Base-by-base conservation (phyloP, 2,113 vertebrate species). In the Daphoenositta chrysoptera region DNA sequence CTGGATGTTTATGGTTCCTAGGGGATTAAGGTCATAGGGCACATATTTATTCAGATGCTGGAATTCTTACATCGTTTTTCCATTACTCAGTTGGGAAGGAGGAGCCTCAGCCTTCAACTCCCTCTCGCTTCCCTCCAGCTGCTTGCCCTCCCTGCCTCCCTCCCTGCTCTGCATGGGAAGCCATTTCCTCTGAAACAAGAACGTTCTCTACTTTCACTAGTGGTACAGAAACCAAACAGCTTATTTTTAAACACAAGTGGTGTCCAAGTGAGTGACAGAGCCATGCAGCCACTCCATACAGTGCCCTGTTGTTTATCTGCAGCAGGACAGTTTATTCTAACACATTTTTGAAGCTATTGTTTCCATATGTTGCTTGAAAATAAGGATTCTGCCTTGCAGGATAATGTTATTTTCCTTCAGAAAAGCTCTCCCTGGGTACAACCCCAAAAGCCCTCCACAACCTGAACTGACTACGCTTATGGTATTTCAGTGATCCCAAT, bases 31-130 rank as follows among this genome's bases (percentile, higher is more conserved):
- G 98, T 99, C 98, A 98, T 93, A 98, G 98, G 97, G 97, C 98
- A 97, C 97, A 97, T 98, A 98, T 98, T 98, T 98, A 97, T 97
- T 97, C 91, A 95, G 97, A 97, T 84, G 95, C 97, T 98, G 98
- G 98, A 98, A 98, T 98, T 98, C 98, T 98, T 93, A 98, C 98
- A 97, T 98, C 92, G 91, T 97, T 98, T 99, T 99, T 99, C 99
- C 99, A 99, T 98, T 98, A 98, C 98, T 97, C 95, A 58, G 75
- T 65, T 73, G 21, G 71, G 90, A 89, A 93, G 98, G 98, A 98
- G 98, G 98, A 97, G 97, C 95, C 87, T 92, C 66, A 54, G 84
- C 75, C 88, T 53, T 39, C 77, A 77, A 69, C 93, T 94, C 95
- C 93, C 92, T 95, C 89, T 80, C 90, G 97, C 97, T 93, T 88